Evolutionary conservation across 1,140 invertebrate genomes (phyloP).

Genomic region (Lepidurus couesii): DNA sequence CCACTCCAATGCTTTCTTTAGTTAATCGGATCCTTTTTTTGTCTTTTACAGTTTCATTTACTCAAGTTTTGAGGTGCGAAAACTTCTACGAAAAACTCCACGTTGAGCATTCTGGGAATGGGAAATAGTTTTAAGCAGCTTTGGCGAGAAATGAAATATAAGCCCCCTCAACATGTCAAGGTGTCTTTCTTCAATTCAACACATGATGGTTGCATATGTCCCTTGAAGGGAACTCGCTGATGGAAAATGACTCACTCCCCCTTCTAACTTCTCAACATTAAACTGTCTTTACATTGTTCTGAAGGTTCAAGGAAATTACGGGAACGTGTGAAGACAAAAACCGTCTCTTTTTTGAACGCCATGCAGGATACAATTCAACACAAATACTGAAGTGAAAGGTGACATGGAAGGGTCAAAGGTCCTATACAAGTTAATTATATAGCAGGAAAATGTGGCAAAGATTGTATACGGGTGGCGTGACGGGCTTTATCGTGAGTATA

Average conservation of each 20-base stretch:
- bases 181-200: slow-evolving; percentile 17
- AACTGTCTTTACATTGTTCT: background rate
- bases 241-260: slow-evolving; percentile 9
- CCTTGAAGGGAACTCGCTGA: slow-evolving; percentile 17
- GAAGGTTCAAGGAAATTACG: background rate
- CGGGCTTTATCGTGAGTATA: background rate
- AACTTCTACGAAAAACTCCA: background rate
- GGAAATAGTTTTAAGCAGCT: background rate
- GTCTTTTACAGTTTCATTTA: background rate
- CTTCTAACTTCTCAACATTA: background rate
- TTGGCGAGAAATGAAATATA: background rate
- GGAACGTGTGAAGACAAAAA: background rate
- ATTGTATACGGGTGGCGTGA: background rate
- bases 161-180: background rate
- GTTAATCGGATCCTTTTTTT: background rate
- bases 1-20: background rate
- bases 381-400: background rate
- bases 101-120: background rate
- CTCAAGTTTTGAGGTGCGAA: background rate
- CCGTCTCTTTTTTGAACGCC: background rate
- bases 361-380: background rate
- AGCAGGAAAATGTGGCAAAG: background rate
- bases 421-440: background rate
- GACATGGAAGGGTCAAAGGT: background rate
- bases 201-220: background rate